Evolutionary conservation across 2,113 vertebrate genomes (phyloP).

Genomic region (Hepsetus odoe): DNA sequence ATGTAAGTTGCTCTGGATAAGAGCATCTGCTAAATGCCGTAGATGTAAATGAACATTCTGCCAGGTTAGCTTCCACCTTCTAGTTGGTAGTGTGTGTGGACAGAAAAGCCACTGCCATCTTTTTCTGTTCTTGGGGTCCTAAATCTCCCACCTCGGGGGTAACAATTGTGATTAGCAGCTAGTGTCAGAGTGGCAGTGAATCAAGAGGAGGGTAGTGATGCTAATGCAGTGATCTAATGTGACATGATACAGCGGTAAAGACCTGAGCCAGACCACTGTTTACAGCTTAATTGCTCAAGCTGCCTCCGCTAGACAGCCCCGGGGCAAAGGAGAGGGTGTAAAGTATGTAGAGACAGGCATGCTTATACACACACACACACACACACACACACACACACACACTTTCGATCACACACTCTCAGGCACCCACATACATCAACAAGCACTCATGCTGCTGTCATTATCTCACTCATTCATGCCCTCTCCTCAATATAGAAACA

Average conservation of each 20-base stretch:
- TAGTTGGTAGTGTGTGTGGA: neutral
- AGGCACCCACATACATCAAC: neutral
- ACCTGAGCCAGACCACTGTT: conserved; percentile 6
- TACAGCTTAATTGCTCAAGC: conserved; percentile 35
- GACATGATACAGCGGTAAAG: conserved; percentile 30
- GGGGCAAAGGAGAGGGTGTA: neutral
- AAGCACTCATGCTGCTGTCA: neutral
- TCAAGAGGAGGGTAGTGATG: neutral
- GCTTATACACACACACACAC: neutral
- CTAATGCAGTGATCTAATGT: conserved; percentile 25
- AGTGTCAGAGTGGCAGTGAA: conserved; percentile 10
- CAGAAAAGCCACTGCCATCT: neutral
- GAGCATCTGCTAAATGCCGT: no score
- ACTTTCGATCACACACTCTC: no score
- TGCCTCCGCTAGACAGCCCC: conserved; percentile 18
- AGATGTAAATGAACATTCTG: neutral
- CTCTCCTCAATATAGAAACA: no score
- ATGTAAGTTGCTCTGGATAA: no score
- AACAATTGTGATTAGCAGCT: conserved; percentile 17
- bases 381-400: neutral
- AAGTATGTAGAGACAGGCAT: neutral
- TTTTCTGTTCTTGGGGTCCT: neutral
- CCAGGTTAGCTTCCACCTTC: neutral
- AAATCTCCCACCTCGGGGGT: conserved; percentile 18
- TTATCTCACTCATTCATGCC: neutral